phyloP scores from a whole-genome alignment of 2,888 invertebrate species.

The Resseliella maxima region DNA sequence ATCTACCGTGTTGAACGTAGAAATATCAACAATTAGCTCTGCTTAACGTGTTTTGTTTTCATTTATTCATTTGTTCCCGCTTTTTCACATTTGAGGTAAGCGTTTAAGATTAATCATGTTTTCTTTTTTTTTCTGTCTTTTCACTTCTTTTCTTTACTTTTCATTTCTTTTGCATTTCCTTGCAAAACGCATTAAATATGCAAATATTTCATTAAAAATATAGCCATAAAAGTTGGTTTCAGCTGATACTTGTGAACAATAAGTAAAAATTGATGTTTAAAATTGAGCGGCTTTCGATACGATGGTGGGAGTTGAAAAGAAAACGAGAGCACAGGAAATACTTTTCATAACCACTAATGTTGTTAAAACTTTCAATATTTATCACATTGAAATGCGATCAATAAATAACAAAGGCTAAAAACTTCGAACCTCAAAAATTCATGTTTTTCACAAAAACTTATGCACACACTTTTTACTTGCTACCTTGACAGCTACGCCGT shows the following conservation, averaged over 20 bases:
- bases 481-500: background rate
- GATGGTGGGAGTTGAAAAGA: too few species aligned
- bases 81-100: background rate
- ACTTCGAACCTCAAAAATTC: background rate
- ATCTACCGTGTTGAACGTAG: background rate
- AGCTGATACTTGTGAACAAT: background rate
- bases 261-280: background rate
- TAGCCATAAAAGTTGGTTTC: background rate
- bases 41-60: background rate
- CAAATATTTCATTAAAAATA: slow-evolving; percentile 22
- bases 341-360: slow-evolving; percentile 12
- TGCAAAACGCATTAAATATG: slow-evolving; percentile 24
- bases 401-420: background rate
- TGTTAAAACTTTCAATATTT: slow-evolving; percentile 12
- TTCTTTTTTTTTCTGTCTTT: background rate
- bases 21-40: background rate
- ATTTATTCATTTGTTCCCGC: background rate
- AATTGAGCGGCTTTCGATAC: background rate
- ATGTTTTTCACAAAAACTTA: too few species aligned
- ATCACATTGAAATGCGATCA: background rate
- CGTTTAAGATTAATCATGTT: slow-evolving; percentile 13
- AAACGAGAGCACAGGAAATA: slow-evolving; percentile 10
- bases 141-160: too few species aligned
- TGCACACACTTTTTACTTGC: background rate
- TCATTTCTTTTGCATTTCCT: too few species aligned